Conservation (phyloP, 2,797 vertebrate species). For the Mormyrops attenuatus region DNA sequence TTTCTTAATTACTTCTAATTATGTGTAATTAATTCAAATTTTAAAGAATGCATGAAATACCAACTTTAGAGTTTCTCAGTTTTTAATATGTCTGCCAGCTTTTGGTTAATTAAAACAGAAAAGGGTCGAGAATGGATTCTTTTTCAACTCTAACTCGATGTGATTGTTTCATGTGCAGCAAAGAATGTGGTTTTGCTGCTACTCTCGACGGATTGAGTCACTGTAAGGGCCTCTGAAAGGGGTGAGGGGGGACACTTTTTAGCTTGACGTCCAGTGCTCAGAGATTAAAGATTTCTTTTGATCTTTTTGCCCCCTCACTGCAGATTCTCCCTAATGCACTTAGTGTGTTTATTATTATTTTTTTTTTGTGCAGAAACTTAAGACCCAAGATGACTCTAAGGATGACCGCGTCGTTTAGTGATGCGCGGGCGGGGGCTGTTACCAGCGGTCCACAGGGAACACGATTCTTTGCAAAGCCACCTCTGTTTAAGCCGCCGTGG, state of each 20-base stretch:
- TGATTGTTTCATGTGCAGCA: background rate
- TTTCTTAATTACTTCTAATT: background rate
- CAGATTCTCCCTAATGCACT: background rate
- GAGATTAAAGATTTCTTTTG: background rate
- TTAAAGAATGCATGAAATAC: background rate
- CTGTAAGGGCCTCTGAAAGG: background rate
- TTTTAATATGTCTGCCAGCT: background rate
- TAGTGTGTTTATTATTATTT: background rate
- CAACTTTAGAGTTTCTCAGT: background rate
- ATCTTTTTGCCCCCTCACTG: background rate
- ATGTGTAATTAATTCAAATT: background rate
- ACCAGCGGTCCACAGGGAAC: background rate
- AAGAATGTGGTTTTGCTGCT: background rate
- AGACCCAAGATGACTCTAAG: background rate
- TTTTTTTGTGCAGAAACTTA: background rate
- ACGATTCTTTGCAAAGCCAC: background rate
- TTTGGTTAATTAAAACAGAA: background rate
- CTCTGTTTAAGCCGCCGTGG: background rate
- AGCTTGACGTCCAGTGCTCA: background rate
- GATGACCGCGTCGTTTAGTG: background rate
- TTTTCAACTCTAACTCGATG: background rate
- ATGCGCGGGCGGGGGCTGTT: background rate
- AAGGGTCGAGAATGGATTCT: background rate
- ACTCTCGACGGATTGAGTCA: background rate
- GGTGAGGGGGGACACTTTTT: background rate